Conservation (phyloP, 2,888 invertebrate genomes). For the Octodonta nipae region DNA sequence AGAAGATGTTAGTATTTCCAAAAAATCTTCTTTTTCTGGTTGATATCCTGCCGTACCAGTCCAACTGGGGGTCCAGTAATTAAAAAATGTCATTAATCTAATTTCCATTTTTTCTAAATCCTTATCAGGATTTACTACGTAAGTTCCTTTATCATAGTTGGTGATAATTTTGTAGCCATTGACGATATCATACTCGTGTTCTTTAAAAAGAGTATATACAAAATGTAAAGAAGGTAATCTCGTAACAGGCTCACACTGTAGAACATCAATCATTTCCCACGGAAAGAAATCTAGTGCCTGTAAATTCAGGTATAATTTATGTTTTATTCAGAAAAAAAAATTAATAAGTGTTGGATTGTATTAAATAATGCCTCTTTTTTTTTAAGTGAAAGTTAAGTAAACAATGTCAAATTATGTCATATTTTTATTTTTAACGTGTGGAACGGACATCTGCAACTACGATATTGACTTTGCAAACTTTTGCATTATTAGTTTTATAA, state of each 20-base stretch:
- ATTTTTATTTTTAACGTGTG: too few species aligned
- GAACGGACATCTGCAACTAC: too few species aligned
- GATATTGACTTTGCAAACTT: too few species aligned
- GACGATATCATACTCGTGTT: constrained; percentile 43
- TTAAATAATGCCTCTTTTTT: too few species aligned
- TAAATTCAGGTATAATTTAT: too few species aligned
- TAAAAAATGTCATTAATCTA: constrained; percentile 37
- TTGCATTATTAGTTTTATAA: too few species aligned
- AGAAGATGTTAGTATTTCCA: constrained; percentile 36
- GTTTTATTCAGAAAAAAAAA: too few species aligned
- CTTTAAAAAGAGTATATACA: constrained; percentile 47
- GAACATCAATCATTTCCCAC: constrained; percentile 60
- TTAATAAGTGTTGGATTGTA: too few species aligned
- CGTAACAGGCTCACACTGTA: constrained; percentile 54
- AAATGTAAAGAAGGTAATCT: constrained; percentile 63
- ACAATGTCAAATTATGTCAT: too few species aligned
- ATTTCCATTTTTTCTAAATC: constrained; percentile 37
- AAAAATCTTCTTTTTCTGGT: constrained; percentile 41
- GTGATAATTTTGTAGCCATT: constrained; percentile 44
- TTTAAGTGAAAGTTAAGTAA: too few species aligned
- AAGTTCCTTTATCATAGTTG: constrained; percentile 39
- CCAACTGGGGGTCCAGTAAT: constrained; percentile 40
- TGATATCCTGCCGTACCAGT: constrained; percentile 33
- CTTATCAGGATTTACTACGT: constrained; percentile 56
- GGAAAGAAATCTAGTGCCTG: constrained; percentile 66